Evolutionary conservation across 2,888 invertebrate genomes (phyloP).

Genomic region (Tachystola acroxantha): DNA sequence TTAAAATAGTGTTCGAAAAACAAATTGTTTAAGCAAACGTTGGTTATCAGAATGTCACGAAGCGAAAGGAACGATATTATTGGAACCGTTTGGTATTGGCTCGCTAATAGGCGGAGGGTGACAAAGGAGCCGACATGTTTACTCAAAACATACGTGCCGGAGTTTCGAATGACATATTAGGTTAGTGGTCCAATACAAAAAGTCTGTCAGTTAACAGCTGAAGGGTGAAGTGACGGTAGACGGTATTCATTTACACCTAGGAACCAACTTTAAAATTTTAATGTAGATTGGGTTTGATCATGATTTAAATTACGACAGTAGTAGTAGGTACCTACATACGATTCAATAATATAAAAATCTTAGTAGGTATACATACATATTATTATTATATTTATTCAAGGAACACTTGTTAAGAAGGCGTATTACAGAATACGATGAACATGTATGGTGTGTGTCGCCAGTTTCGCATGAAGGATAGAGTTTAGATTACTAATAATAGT

Average conservation of each 20-base stretch:
- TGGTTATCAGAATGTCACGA: constrained; percentile 13
- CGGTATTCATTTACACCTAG: neutral
- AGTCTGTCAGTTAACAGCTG: neutral
- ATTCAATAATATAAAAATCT: too few species aligned
- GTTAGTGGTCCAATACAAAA: neutral
- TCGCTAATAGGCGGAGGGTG: constrained; percentile 9
- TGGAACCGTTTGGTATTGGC: constrained; percentile 8
- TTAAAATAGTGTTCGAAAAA: constrained; percentile 10
- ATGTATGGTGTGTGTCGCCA: too few species aligned
- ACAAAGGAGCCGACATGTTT: constrained; percentile 10
- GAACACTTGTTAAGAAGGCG: too few species aligned
- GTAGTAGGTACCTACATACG: too few species aligned
- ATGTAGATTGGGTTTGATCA: too few species aligned
- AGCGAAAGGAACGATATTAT: constrained; percentile 13
- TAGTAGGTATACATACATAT: too few species aligned
- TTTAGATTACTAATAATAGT: too few species aligned
- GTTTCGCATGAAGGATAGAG: too few species aligned
- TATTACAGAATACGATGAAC: too few species aligned
- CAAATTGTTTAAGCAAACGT: constrained; percentile 11
- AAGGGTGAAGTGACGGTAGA: neutral
- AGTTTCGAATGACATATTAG: neutral
- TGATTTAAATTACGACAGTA: too few species aligned
- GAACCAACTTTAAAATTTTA: neutral
- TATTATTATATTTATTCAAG: too few species aligned
- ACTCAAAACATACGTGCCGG: neutral